These are phyloP conservation scores for Corythaixoides concolor DNA, from an alignment of 2,113 vertebrate genomes.

Conservation along the genomic window DNA sequence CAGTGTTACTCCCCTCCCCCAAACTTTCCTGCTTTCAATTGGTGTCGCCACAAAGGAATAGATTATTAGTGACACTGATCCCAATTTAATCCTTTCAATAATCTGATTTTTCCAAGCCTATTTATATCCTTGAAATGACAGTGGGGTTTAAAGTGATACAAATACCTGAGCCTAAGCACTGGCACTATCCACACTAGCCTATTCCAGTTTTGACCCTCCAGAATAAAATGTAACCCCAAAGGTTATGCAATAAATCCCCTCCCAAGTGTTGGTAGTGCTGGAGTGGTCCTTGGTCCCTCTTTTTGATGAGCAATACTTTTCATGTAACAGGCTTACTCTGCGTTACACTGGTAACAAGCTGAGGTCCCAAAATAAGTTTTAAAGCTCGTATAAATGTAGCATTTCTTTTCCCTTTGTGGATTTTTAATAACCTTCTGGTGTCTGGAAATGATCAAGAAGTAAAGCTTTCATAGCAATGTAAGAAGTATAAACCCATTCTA, in stretches of 20 bases:
- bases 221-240: not conserved
- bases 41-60: slow-evolving; percentile 25
- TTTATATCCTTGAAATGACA: slow-evolving; percentile 60
- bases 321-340: not conserved
- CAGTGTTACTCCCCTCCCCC: not conserved
- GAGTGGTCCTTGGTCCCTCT: not conserved
- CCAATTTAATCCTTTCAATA: slow-evolving; percentile 62
- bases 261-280: not conserved
- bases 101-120: slow-evolving; percentile 66
- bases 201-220: not conserved
- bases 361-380: slow-evolving; percentile 14
- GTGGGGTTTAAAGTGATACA: slow-evolving; percentile 22
- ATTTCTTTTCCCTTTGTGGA: slow-evolving; percentile 43
- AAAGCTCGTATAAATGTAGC: slow-evolving; percentile 27
- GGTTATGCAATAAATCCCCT: not conserved
- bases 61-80: slow-evolving; percentile 62
- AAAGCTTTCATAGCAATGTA: slow-evolving; percentile 50
- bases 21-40: not conserved
- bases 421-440: slow-evolving; percentile 54
- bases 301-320: not conserved
- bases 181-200: not conserved
- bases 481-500: slow-evolving; percentile 49
- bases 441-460: slow-evolving; percentile 63
- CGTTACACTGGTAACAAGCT: not conserved
- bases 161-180: not conserved